Percentiles rank a stretch among this genome's conserved stretches.
Conservation (phyloP, 2,797 vertebrate genomes). For the Cheirogaleus major region DNA sequence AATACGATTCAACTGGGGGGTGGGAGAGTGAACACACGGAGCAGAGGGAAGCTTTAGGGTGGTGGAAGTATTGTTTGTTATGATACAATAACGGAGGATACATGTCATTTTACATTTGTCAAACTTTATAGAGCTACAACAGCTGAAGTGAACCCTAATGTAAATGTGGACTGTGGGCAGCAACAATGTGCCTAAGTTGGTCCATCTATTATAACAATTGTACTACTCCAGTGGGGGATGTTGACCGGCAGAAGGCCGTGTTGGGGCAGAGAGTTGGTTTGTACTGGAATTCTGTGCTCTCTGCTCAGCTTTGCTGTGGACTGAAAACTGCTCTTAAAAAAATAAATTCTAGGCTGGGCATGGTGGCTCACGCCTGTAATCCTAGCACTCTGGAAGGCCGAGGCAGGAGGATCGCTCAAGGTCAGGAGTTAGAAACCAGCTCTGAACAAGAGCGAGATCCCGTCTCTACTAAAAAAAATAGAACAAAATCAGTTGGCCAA, state of each 20-base stretch:
- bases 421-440: too few relatives aligned
- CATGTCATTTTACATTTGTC: neutral
- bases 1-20: neutral
- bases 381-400: too few relatives aligned
- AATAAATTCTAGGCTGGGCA: too few relatives aligned
- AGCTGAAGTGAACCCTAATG: neutral
- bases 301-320: neutral
- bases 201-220: neutral
- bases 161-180: neutral
- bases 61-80: neutral
- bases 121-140: neutral
- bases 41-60: too few relatives aligned
- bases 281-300: neutral
- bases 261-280: too few relatives aligned
- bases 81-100: neutral
- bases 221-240: rapidly evolving
- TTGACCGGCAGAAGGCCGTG: rapidly evolving
- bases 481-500: too few relatives aligned
- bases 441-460: too few relatives aligned
- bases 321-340: neutral
- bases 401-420: too few relatives aligned
- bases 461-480: too few relatives aligned
- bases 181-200: neutral
- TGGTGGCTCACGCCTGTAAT: too few relatives aligned
- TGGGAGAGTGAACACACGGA: neutral